Percentiles rank a stretch among this genome's conserved stretches.
These are phyloP conservation scores for Bombus pascuorum DNA, from an alignment of 1,140 invertebrate genomes.

Conservation along the genomic window DNA sequence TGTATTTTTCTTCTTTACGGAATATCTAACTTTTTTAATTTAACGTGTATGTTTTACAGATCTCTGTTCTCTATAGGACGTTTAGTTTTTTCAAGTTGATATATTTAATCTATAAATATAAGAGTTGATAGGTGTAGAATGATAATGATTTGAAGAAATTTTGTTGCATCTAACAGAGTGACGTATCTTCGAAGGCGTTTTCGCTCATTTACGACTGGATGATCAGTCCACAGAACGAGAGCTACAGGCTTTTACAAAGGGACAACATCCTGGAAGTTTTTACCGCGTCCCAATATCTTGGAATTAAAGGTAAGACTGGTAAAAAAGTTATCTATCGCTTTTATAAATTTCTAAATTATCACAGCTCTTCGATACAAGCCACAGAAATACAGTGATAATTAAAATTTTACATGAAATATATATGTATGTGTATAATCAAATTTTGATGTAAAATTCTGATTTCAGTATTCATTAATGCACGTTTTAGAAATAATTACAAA, in stretches of 20 bases:
- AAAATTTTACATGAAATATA: no score
- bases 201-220: conserved; percentile 90
- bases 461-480: no score
- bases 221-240: conserved; percentile 84
- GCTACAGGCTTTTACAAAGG: conserved; percentile 84
- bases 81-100: neutral
- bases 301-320: conserved; percentile 84
- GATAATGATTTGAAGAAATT: neutral
- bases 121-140: neutral
- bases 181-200: conserved; percentile 85
- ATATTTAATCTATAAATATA: neutral
- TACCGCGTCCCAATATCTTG: conserved; percentile 85
- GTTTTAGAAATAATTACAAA: no score
- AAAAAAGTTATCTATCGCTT: neutral
- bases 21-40: neutral
- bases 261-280: conserved; percentile 88
- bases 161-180: conserved; percentile 75
- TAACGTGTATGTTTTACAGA: neutral
- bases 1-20: no score
- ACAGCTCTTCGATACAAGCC: no score
- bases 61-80: no score
- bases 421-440: no score
- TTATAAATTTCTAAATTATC: neutral
- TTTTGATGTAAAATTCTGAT: no score
- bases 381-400: no score